Evolutionary conservation across 2,113 vertebrate genomes (phyloP).

Genomic region (Pteronura brasiliensis): DNA sequence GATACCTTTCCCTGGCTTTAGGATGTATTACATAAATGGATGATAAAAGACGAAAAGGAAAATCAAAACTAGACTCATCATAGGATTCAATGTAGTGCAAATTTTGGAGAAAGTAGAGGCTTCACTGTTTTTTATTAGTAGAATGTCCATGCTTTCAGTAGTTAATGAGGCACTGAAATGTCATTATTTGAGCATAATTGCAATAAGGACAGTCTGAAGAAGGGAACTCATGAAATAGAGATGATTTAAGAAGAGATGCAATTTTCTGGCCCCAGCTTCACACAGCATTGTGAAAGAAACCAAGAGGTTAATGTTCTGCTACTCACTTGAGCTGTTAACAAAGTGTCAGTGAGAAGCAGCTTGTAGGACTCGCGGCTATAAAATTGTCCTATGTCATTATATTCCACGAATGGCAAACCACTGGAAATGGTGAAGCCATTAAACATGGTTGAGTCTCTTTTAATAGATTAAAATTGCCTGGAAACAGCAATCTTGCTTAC

Average conservation of each 20-base stretch:
- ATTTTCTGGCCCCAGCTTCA: not conserved
- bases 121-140: not conserved
- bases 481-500: not conserved
- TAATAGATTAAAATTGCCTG: not conserved
- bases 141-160: not conserved
- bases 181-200: not conserved
- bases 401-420: not conserved
- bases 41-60: slow-evolving; percentile 31
- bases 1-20: not conserved
- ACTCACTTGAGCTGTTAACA: not conserved
- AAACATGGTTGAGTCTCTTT: not conserved
- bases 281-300: not conserved
- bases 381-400: not conserved
- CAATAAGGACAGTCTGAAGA: not conserved
- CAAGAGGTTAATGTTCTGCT: not conserved
- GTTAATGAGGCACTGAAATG: not conserved
- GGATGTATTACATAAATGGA: not conserved
- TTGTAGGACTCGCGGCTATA: not conserved
- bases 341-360: not conserved
- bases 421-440: slow-evolving; percentile 17
- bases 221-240: not conserved
- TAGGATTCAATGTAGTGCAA: not conserved
- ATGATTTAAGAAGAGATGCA: not conserved
- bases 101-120: not conserved
- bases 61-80: not conserved